phyloP scores from a whole-genome alignment of 2,888 invertebrate genomes.

The Aleiodes alternator region DNA sequence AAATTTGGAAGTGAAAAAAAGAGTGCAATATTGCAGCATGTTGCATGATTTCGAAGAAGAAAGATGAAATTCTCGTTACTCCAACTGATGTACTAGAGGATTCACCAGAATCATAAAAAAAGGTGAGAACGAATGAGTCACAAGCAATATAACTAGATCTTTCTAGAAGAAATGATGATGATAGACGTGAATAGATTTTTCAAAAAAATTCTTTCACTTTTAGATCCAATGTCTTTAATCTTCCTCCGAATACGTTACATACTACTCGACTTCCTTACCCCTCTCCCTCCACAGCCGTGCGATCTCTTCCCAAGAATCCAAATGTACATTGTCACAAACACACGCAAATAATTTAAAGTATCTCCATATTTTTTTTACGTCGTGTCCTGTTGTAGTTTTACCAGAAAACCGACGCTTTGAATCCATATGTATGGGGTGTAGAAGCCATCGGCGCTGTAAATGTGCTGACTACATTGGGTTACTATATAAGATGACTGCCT shows the following conservation, averaged over 20 bases:
- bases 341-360: constrained; percentile 27
- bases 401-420: constrained; percentile 45
- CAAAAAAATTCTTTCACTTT: too few species aligned
- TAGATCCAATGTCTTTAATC: not conserved
- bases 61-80: too few species aligned
- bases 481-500: constrained; percentile 72
- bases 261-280: not conserved
- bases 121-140: too few species aligned
- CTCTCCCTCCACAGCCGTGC: not conserved
- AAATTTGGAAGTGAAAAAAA: too few species aligned
- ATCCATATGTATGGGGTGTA: constrained; percentile 72
- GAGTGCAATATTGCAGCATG: too few species aligned
- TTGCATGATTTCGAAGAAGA: too few species aligned
- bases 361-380: constrained; percentile 31
- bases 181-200: too few species aligned
- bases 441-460: constrained; percentile 64
- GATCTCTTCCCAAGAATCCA: constrained; percentile 3
- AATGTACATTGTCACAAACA: constrained; percentile 4
- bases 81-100: too few species aligned
- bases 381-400: constrained; percentile 23
- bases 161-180: too few species aligned
- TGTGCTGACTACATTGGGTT: constrained; percentile 74
- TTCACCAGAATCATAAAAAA: too few species aligned
- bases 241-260: not conserved
- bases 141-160: too few species aligned